These are phyloP conservation scores for Onthophagus taurus DNA, from an alignment of 1,140 invertebrate genomes.

Conservation along the genomic window DNA sequence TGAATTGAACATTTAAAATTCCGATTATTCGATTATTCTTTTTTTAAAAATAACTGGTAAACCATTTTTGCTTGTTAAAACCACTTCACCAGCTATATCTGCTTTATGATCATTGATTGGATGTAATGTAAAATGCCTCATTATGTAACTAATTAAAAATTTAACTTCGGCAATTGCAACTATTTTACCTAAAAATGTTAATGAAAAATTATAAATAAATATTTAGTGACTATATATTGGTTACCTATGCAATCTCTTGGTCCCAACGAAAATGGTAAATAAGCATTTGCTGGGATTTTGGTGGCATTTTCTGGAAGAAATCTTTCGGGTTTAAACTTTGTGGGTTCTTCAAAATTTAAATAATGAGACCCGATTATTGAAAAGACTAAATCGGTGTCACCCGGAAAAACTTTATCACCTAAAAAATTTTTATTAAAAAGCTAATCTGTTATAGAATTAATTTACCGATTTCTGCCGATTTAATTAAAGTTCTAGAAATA, in stretches of 20 bases:
- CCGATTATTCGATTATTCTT: too few relatives aligned
- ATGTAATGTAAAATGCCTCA: not conserved
- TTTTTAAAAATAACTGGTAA: not conserved
- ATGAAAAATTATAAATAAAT: not conserved
- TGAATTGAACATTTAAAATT: too few relatives aligned
- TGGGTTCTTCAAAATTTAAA: slow-evolving; percentile 53
- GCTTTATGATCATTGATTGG: not conserved
- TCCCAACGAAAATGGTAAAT: slow-evolving; percentile 58
- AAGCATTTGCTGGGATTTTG: slow-evolving; percentile 42
- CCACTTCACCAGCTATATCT: not conserved
- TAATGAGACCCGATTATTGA: slow-evolving; percentile 47
- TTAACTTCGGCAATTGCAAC: not conserved
- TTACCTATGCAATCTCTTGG: slow-evolving; percentile 55
- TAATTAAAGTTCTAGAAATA: slow-evolving; percentile 45
- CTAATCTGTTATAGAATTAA: too few relatives aligned
- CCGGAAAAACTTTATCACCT: slow-evolving; percentile 19
- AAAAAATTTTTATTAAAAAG: slow-evolving; percentile 1
- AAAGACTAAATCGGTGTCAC: slow-evolving; percentile 17
- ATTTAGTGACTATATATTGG: not conserved
- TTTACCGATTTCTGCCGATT: slow-evolving; percentile 34
- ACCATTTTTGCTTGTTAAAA: slow-evolving; percentile 1
- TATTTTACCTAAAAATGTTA: not conserved
- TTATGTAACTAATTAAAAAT: not conserved
- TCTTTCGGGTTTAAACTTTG: slow-evolving; percentile 55
- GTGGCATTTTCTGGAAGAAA: slow-evolving; percentile 37